Conservation (phyloP, 2,888 invertebrate species). For the Melieria crassipennis region DNA sequence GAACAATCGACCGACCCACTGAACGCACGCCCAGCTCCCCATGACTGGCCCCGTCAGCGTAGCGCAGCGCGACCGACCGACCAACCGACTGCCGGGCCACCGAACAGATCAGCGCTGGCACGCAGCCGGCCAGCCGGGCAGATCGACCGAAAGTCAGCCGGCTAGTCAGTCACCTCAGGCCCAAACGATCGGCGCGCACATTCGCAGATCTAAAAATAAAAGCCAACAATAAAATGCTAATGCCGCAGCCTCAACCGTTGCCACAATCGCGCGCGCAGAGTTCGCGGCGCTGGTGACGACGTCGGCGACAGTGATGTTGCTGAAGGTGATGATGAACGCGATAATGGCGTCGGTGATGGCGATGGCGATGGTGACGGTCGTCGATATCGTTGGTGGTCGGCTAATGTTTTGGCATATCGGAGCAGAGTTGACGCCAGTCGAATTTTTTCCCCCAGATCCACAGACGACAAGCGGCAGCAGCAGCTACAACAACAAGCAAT, state of each 20-base stretch:
- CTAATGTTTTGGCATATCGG: constrained; percentile 37
- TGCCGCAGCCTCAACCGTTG: constrained; percentile 3
- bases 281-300: background rate
- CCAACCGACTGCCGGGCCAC: background rate
- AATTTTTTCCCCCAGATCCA: constrained; percentile 26
- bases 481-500: background rate
- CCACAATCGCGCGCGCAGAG: too few species aligned
- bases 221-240: constrained; percentile 17
- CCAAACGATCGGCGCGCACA: background rate
- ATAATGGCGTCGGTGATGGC: background rate
- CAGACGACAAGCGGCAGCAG: constrained; percentile 18
- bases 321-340: background rate
- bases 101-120: background rate
- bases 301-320: background rate
- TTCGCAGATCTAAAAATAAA: constrained; percentile 21
- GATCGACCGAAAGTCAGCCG: background rate
- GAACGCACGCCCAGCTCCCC: too few species aligned
- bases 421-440: constrained; percentile 36
- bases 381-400: background rate
- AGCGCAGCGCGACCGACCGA: background rate
- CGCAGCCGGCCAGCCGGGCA: background rate
- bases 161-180: constrained; percentile 16
- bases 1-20: too few species aligned
- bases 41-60: too few species aligned
- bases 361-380: background rate